phyloP scores from a whole-genome alignment of 2,113 vertebrate genomes.

The Gallinago paraguaiae region DNA sequence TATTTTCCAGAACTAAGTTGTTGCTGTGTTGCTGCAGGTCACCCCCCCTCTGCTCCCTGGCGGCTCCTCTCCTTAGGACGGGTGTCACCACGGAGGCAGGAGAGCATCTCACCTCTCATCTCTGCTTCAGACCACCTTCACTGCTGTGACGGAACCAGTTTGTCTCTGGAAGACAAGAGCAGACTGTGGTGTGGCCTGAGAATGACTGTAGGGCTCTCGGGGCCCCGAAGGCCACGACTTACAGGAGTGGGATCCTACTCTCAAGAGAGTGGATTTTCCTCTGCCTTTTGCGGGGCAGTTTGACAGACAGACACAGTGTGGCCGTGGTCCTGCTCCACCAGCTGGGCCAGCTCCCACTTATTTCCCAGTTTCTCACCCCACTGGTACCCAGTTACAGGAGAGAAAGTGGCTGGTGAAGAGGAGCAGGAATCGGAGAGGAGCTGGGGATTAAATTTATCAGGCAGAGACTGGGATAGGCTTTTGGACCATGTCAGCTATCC shows the following conservation, averaged over 20 bases:
- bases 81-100: background rate
- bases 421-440: conserved; percentile 14
- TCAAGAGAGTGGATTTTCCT: background rate
- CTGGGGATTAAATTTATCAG: conserved; percentile 39
- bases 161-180: background rate
- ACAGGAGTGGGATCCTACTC: background rate
- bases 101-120: background rate
- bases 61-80: background rate
- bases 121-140: background rate
- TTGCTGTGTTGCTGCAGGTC: background rate
- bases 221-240: background rate
- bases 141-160: background rate
- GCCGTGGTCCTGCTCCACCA: background rate
- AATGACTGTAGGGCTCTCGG: rapidly evolving
- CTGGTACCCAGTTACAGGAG: background rate
- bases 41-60: background rate
- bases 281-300: background rate
- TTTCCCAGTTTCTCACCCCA: background rate
- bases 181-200: background rate
- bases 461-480: conserved; percentile 29
- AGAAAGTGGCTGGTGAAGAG: background rate
- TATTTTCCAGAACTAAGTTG: background rate
- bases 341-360: background rate
- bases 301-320: rapidly evolving
- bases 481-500: conserved; percentile 15